Evolutionary conservation across 2,797 vertebrate species (phyloP).

Genomic region (Acanthopagrus latus): DNA sequence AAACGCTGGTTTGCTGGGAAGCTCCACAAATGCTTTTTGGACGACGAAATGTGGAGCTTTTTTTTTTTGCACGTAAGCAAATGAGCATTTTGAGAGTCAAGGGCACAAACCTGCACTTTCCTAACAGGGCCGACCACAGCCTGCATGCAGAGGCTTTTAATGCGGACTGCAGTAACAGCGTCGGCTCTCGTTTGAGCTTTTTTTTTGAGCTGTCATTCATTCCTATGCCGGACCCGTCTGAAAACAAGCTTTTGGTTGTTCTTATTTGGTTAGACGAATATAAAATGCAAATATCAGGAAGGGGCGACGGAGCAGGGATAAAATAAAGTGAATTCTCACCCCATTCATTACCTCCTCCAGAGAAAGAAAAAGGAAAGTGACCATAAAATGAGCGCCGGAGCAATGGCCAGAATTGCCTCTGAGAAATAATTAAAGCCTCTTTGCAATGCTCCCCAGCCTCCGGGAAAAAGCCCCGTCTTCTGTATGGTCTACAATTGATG

Average conservation of each 20-base stretch:
- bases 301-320: slow-evolving; percentile 46
- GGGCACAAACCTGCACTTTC: slow-evolving; percentile 21
- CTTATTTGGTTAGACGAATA: slow-evolving; percentile 62
- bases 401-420: slow-evolving; percentile 70
- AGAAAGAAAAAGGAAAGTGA: slow-evolving; percentile 66
- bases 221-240: slow-evolving; percentile 45
- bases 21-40: too few species aligned
- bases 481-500: slow-evolving; percentile 74
- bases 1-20: too few species aligned
- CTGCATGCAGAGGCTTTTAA: slow-evolving; percentile 26
- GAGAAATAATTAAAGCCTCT: slow-evolving; percentile 83
- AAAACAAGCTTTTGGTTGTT: slow-evolving; percentile 62
- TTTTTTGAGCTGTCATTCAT: slow-evolving; percentile 26
- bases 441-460: slow-evolving; percentile 68
- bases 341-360: slow-evolving; percentile 70
- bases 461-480: slow-evolving; percentile 65
- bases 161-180: slow-evolving; percentile 12
- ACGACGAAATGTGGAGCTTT: too few species aligned
- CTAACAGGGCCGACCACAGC: background rate
- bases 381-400: slow-evolving; percentile 69
- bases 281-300: slow-evolving; percentile 64
- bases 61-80: too few species aligned
- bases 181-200: slow-evolving; percentile 1
- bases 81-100: slow-evolving; percentile 38
- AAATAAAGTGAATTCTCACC: slow-evolving; percentile 72